Evolutionary conservation across 2,113 vertebrate genomes (phyloP), one percentile per base, ranked within the genome.

Genomic region (Gobio gobio): DNA sequence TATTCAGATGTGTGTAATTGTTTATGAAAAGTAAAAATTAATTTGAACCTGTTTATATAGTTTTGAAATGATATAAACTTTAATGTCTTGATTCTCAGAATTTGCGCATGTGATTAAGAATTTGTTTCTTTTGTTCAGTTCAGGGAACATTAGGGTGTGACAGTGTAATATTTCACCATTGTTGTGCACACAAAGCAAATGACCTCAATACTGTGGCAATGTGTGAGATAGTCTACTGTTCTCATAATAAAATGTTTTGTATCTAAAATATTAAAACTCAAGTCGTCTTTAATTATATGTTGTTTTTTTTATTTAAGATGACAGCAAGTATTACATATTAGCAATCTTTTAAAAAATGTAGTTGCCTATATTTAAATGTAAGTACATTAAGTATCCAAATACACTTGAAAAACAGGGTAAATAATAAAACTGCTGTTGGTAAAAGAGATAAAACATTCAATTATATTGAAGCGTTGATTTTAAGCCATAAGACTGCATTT

Each of bases 151-250:
- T 74, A 49, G 64, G 73, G 64, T 89, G 61, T 58, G 45, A 76
- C 78, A 61, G 63, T 29, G n/a, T 84, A 74, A 84, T 83, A 68
- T 80, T 82, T 61, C 82, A 77, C 73, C 36, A 82, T 88, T 87
- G 73, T 89, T 82, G 49, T 29, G 9, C 49, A 56, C 77, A 87
- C 86, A 87, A 89, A 78, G 61, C 78, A 63, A 24, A 54, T 87
- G 81, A 84, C 86, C 84, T 87, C 29, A 73, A 83, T 89, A 51
- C 10, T 83, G 81, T 64, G 58, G 51, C 40, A 20, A 70, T n/a
- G n/a, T 64, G 47, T 56, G 47, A 10, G 70, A 86, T 78, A 40
- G 40, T 5, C 40, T 40, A 78, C 12, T 59, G 4, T 43, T 54
- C 47, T 18, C 22, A 66, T 64, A 26, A 64, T 24, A 9, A 74